Percentiles rank a stretch among this genome's conserved stretches.
phyloP scores from a whole-genome alignment of 2,888 invertebrate species.

The Nomada ferruginata region DNA sequence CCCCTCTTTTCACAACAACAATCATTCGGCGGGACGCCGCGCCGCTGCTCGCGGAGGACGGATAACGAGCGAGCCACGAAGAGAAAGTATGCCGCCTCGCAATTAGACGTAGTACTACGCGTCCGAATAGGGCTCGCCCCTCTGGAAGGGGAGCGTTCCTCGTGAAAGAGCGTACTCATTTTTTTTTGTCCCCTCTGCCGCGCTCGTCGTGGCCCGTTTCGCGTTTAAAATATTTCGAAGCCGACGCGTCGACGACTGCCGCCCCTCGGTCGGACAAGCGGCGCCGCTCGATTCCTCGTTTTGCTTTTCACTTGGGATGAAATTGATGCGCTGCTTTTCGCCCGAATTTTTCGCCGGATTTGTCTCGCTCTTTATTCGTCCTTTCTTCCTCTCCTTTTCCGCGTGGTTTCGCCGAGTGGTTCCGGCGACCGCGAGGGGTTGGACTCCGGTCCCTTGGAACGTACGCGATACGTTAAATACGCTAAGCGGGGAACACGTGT shows the following conservation, averaged over 20 bases:
- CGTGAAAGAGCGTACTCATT: slow-evolving; percentile 14
- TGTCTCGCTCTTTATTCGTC: not conserved
- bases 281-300: not conserved
- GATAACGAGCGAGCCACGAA: slow-evolving; percentile 53
- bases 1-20: slow-evolving; percentile 65
- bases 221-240: slow-evolving; percentile 52
- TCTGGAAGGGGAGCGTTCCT: slow-evolving; percentile 43
- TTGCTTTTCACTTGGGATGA: slow-evolving; percentile 1
- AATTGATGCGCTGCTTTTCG: slow-evolving; percentile 29
- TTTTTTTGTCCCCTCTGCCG: not conserved
- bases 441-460: not conserved
- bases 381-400: not conserved
- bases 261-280: not conserved
- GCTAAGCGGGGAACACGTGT: slow-evolving; percentile 55
- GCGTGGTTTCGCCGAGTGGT: not conserved
- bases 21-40: slow-evolving; percentile 65
- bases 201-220: slow-evolving; percentile 32
- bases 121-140: slow-evolving; percentile 45
- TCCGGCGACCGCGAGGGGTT: not conserved
- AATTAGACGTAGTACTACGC: slow-evolving; percentile 66
- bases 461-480: slow-evolving; percentile 18
- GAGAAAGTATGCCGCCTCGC: slow-evolving; percentile 61
- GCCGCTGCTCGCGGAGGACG: slow-evolving; percentile 27
- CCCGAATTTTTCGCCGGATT: slow-evolving; percentile 2
- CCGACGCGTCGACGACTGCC: not conserved